Conservation (phyloP, 2,113 vertebrate species). For the Riparia riparia region DNA sequence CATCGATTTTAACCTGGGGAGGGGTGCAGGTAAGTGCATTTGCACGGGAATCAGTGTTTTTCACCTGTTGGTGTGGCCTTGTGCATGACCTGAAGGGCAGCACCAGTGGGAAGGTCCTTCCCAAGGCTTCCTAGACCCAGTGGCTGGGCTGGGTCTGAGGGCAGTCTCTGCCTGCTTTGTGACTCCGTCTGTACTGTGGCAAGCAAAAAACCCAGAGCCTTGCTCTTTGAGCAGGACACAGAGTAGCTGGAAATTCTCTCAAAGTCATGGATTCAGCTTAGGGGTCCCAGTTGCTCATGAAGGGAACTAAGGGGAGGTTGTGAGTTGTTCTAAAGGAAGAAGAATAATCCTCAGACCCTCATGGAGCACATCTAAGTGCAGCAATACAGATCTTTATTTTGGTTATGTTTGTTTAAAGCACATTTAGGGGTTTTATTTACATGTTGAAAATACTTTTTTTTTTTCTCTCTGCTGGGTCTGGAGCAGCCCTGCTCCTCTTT, state of each 20-base stretch:
- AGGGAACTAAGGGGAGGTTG: not conserved
- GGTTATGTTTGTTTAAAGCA: not conserved
- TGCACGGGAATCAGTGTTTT: not conserved
- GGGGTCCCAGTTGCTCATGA: not conserved
- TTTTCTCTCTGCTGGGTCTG: not conserved
- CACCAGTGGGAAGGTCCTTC: not conserved
- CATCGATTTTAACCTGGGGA: not conserved
- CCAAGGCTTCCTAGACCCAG: rapidly evolving
- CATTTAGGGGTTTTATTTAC: not conserved
- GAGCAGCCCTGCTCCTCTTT: not conserved
- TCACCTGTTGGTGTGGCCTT: not conserved
- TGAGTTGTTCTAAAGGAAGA: not conserved
- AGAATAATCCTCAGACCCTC: not conserved
- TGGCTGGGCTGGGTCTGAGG: not conserved
- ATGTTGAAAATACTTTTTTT: not conserved
- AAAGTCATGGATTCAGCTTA: too few relatives aligned
- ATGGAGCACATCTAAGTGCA: not conserved
- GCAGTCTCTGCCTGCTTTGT: not conserved
- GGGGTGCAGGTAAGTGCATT: not conserved
- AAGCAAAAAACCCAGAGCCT: not conserved
- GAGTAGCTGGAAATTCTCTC: not conserved
- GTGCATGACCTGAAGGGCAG: not conserved
- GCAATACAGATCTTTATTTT: not conserved
- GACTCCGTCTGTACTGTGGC: not conserved
- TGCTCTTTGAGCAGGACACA: not conserved